phyloP scores from a whole-genome alignment of 2,113 vertebrate species.

The Poecile atricapillus region DNA sequence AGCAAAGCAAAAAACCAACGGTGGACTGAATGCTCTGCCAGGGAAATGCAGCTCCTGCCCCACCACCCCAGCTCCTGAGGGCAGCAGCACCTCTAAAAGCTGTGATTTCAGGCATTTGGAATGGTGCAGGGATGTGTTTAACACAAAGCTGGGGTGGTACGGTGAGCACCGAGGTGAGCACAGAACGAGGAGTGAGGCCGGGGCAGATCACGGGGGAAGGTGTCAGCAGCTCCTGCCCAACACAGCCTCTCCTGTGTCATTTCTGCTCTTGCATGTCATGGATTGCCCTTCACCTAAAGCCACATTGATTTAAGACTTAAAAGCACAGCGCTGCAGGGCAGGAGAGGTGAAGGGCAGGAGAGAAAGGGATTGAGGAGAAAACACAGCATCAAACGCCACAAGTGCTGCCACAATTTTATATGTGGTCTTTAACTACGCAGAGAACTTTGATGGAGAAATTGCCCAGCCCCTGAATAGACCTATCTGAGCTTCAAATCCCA shows the following conservation, averaged over 20 bases:
- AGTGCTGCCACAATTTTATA: background rate
- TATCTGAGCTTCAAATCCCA: background rate
- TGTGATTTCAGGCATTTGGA: background rate
- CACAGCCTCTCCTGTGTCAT: background rate
- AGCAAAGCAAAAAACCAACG: background rate
- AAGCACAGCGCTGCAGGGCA: background rate
- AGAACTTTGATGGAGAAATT: background rate
- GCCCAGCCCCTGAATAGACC: background rate
- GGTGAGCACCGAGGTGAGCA: background rate
- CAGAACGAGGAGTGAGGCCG: background rate
- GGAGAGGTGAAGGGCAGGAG: background rate
- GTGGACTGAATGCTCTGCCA: fast-evolving
- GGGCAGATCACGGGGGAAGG: fast-evolving
- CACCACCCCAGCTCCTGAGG: background rate
- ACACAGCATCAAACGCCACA: background rate
- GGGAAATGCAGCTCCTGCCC: background rate
- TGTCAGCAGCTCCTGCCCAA: background rate
- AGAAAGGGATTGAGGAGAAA: background rate
- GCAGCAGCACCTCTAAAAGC: background rate
- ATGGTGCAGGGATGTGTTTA: background rate
- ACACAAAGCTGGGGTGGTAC: fast-evolving
- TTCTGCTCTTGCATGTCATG: background rate
- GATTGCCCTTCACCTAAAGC: background rate
- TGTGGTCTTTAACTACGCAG: fast-evolving
- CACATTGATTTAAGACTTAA: background rate